Evolutionary conservation across 2,888 invertebrate genomes (phyloP), one percentile per base, ranked within the genome.

Genomic region (Meiosimyza platycephala): DNA sequence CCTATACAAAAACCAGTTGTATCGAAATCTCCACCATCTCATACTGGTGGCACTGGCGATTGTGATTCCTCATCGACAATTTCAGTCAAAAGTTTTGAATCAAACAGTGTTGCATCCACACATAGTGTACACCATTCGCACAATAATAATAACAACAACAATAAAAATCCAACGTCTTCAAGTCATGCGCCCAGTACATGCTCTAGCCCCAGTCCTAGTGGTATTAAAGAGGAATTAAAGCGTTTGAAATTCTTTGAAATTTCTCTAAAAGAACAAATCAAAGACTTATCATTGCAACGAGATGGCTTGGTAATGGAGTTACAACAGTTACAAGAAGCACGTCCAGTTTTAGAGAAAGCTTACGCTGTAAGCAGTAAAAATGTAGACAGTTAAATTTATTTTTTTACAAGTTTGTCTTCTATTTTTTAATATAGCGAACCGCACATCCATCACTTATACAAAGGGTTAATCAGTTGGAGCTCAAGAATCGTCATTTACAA

Each of bases 401-500:
- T 40, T 1, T 6, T 40, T 6, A 40, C 40, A 40, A 40, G 40
- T 40, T 6, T 40, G 11, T 67, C 48, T 71, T 7, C 7, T 40
- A 40, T 40, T 40, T 51, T 33, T 22, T 13, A 16, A 72, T 64
- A 60, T 72, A 87, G 87, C 83, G 88, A 62, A 84, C 88, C 18
- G 82, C 85, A 69, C 87, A 88, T 83, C 87, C 87, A 50, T 84
- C 84, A 59, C 78, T 88, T 70, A 83, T 85, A 75, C 88, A 87
- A 78, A 80, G 85, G 76, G 84, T 88, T n/a, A 87, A 87, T 74
- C 85, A 86, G 77, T 88, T 92, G 78, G 92, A 92, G 80, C 89
- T 91, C 78, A 89, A 90, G 75, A 90, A 91, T 82, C 89, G 90
- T 76, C 90, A 90, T 84, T 85, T 92, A 75, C 91, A 92, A 83